These are phyloP conservation scores for Karalla daura DNA, from an alignment of 2,797 vertebrate genomes.

Conservation along the genomic window DNA sequence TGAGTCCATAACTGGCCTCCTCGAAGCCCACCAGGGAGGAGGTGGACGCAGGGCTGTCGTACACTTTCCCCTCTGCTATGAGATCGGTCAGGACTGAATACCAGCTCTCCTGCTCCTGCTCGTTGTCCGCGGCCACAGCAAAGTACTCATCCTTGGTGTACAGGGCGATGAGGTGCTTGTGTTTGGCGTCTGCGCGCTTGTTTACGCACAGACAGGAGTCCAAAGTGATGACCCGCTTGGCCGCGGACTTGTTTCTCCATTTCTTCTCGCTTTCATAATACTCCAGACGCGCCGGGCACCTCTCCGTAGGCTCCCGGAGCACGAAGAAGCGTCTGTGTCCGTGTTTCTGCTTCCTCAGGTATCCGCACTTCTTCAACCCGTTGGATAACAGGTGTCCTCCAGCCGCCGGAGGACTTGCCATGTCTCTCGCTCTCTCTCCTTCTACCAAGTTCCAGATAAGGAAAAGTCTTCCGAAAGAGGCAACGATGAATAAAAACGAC, in stretches of 20 bases:
- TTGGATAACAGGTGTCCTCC: constrained; percentile 84
- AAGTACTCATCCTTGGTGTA: constrained; percentile 99
- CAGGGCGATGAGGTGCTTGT: constrained; percentile 97
- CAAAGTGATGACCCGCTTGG: constrained; percentile 92
- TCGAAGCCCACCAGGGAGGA: constrained; percentile 86
- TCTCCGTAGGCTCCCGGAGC: constrained; percentile 86
- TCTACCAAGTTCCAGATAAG: constrained; percentile 45
- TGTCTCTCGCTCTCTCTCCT: constrained; percentile 56
- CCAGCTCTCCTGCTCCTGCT: constrained; percentile 97
- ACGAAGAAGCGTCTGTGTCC: constrained; percentile 97
- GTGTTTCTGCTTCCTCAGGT: constrained; percentile 96
- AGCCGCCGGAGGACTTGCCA: constrained; percentile 90
- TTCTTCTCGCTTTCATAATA: constrained; percentile 99
- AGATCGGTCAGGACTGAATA: constrained; percentile 89
- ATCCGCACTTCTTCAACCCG: constrained; percentile 92
- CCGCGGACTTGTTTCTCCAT: constrained; percentile 94
- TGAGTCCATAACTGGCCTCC: constrained; percentile 88
- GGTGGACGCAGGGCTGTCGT: constrained; percentile 82
- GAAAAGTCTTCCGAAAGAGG: constrained; percentile 22
- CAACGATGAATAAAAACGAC: not conserved
- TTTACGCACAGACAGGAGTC: constrained; percentile 96
- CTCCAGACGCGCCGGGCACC: constrained; percentile 90
- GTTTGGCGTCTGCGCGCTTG: constrained; percentile 97
- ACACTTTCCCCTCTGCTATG: constrained; percentile 88
- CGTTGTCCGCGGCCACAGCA: constrained; percentile 95